Base-by-base conservation (phyloP, 2,797 vertebrate genomes). In the Lacerta viridis region DNA sequence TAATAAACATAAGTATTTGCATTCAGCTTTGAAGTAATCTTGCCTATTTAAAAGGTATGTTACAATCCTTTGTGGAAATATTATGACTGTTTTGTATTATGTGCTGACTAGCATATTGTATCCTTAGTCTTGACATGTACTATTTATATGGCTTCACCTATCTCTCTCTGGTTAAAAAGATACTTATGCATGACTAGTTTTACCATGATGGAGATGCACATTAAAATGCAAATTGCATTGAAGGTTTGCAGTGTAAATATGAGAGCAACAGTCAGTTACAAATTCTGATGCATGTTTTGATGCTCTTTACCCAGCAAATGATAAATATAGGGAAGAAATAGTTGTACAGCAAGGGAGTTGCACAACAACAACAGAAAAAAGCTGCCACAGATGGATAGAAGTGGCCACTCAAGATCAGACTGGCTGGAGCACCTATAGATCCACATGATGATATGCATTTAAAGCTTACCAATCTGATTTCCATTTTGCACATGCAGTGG, bases 1-100 rank as follows among this genome's bases (percentile, higher is more conserved):
- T 88, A 84, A 61, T n/a, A 79, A 84, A 61, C 33, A 88, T 46
- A 88, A 23, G 15, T 72, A 29, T 84, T 61, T 84, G 66, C 50
- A 72, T 29, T 72, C n/a, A 59, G 25, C 50, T 84, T 69, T 84
- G n/a, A 69, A 78, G 33, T 41, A 46, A 71, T 55, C 36, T 78
- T 83, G 64, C 39, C 29, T 64, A 75, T 71, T 74, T 74, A 46
- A 80, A 79, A 72, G 9, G 39, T 41, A 18, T 33, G 20, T 85
- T 71, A 55, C 25, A 79, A 43, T n/a, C 20, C 36, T 78, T 9
- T 72, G 82, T 69, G 55, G 23, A 66, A 50, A 78, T 25, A 29
- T 43, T 18, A 27, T 33, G n/a, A 2, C 13, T 59, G 41, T 68
- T 39, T 50, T 29, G 55, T 72, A 80, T 69, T 55, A 41, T 43